Evolutionary conservation across 2,113 vertebrate genomes (phyloP), one percentile per base, ranked within the genome.

Genomic region (Gavia stellata): DNA sequence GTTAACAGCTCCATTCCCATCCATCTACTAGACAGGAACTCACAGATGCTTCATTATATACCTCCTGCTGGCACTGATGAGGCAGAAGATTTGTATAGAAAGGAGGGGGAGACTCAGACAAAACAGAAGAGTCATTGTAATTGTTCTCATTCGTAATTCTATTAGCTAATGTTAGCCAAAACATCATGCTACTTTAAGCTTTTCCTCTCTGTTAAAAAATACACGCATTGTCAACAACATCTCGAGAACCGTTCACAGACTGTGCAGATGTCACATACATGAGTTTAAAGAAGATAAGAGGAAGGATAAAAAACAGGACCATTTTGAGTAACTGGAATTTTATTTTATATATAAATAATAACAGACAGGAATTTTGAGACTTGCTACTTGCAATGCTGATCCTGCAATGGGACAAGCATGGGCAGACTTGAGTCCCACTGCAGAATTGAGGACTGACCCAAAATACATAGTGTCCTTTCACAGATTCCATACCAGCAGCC

Each of bases 271-370:
- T 36, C 40, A 87, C 20, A 56, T 23, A 38, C 1, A 1, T 4
- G 42, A 86, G 42, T 29, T 88, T 44, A 71, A 87, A 86, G 88
- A 59, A 61, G 25, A 93, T 3, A 56, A 17, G 33, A 85, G 79
- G 28, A 80, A 50, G 53, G 21, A 8, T 17, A 66, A 80, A 70
- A 83, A 44, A 1, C 18, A 45, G 8, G 28, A 78, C 49, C 61
- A 29, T 58, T 91, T 81, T 88, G 81, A 96, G n/a, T 80, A 96
- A 87, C 65, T 95, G 84, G 56, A 97, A 89, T 97, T 98, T 98
- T 98, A 97, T 98, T 98, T 97, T 97, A 87, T 96, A 93, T 94
- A 98, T 98, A 98, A 98, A 97, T 97, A 98, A 94, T 52, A 86
- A 95, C 89, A 89, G 94, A 96, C 59, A 97, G 65, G 73, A 89